Base-by-base conservation (phyloP, 2,113 vertebrate species). In the Dicentrarchus labrax region DNA sequence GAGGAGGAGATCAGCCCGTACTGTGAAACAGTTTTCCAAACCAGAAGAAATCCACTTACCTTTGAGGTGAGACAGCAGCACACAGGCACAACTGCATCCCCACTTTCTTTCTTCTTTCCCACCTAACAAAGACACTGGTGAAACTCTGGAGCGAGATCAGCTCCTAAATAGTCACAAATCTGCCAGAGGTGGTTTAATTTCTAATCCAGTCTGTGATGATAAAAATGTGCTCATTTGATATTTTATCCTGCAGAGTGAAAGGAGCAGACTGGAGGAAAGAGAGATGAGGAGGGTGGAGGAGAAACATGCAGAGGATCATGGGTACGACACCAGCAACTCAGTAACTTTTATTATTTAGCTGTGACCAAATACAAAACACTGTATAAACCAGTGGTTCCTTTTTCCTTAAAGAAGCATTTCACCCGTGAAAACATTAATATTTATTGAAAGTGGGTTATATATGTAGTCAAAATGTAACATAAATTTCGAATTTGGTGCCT, bases 11-110 rank as follows among this genome's bases (percentile, higher is more conserved):
- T 97, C 89, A 97, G 93, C 39, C 97, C 97, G 3, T 97, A 97
- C 94, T 95, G 96, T 7, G 97, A 97, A 86, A 95, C 96, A 1
- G 80, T 96, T 75, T 97, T 97, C 59, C 94, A 95, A 53, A 93
- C 71, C 1, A 79, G 80, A 43, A 84, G 88, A 65, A 85, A 85
- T 39, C 6, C 88, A 12, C 67, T 5, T 11, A 82, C 87, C 19
- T 51, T 56, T 66, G 95, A 97, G 95, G 97, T 97, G 72, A 88
- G 83, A 50, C 43, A n/a, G 41, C 47, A 68, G 47, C 45, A 62
- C 30, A 36, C 2, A 62, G 36, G 39, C 19, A 19, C 16, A 9
- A 11, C 3, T 22, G 19, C 9, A 8, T 57, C 22, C 11, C n/a
- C 2, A 30, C 3, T 39, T 39, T 65, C n/a, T 10, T 19, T 36